Evolutionary conservation across 2,113 vertebrate species (phyloP).

Genomic region (Channa argus): DNA sequence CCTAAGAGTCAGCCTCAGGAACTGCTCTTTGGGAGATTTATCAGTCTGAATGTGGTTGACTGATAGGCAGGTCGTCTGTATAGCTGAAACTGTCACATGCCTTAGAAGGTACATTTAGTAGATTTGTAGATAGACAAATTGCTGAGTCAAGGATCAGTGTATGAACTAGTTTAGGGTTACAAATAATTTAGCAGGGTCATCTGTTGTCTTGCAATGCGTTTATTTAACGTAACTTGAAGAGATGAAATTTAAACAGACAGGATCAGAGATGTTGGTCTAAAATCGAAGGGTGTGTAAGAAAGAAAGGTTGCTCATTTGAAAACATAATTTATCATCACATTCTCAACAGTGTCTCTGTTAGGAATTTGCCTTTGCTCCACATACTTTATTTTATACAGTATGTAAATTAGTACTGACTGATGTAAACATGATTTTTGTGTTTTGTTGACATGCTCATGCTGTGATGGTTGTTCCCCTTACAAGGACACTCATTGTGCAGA

Average conservation of each 20-base stretch:
- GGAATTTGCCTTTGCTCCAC: conserved; percentile 24
- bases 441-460: background rate
- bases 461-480: conserved; percentile 43
- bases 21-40: too few relatives aligned
- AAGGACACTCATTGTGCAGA: conserved; percentile 33
- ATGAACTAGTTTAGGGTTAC: too few relatives aligned
- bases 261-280: background rate
- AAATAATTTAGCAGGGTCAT: background rate
- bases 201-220: background rate
- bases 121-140: background rate
- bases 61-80: too few relatives aligned
- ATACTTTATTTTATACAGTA: background rate
- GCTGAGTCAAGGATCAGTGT: background rate
- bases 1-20: too few relatives aligned
- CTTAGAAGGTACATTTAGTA: background rate
- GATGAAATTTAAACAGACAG: conserved; percentile 22
- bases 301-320: conserved; percentile 16
- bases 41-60: too few relatives aligned
- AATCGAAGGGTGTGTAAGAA: background rate
- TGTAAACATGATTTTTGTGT: background rate
- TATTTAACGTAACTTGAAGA: conserved; percentile 25
- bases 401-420: background rate
- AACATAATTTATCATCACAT: background rate
- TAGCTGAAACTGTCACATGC: background rate
- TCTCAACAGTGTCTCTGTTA: background rate